These are phyloP conservation scores for Crambe crambe DNA, from an alignment of 37 sponge, comb jelly and placozoan genomes.

Conservation along the genomic window DNA sequence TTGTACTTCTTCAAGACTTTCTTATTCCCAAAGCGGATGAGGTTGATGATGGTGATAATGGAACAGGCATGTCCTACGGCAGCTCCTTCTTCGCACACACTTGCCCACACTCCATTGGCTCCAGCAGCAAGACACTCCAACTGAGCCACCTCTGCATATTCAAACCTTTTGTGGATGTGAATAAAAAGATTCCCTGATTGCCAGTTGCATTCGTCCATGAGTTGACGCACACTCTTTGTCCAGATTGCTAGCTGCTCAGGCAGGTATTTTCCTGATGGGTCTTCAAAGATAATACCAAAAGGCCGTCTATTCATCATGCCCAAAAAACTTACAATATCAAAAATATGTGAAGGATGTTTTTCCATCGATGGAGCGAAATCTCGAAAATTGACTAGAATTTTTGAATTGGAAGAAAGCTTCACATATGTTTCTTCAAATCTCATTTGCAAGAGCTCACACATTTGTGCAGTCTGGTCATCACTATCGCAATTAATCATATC, in stretches of 20 bases:
- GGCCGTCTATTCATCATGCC: constrained; percentile 34
- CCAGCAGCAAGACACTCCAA: constrained; percentile 76
- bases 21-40: too few species aligned
- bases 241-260: constrained; percentile 83
- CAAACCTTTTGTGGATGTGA: constrained; percentile 88
- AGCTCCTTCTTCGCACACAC: constrained; percentile 87
- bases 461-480: too few species aligned
- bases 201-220: constrained; percentile 78
- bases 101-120: constrained; percentile 87
- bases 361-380: constrained; percentile 74
- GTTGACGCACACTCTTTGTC: constrained; percentile 61
- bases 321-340: constrained; percentile 60
- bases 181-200: constrained; percentile 52
- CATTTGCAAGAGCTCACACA: constrained; percentile 56
- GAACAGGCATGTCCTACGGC: too few species aligned
- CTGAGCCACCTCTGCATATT: constrained; percentile 51
- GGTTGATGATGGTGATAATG: constrained; percentile 77
- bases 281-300: constrained; percentile 78
- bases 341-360: constrained; percentile 50
- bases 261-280: constrained; percentile 76
- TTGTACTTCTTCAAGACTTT: constrained; percentile 70
- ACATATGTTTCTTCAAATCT: constrained; percentile 54
- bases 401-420: constrained; percentile 31
- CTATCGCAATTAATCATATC: constrained; percentile 62
- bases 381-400: constrained; percentile 75